Evolutionary conservation across 2,888 invertebrate genomes (phyloP), one percentile per base, ranked within the genome.

Genomic region (Homarus gammarus): DNA sequence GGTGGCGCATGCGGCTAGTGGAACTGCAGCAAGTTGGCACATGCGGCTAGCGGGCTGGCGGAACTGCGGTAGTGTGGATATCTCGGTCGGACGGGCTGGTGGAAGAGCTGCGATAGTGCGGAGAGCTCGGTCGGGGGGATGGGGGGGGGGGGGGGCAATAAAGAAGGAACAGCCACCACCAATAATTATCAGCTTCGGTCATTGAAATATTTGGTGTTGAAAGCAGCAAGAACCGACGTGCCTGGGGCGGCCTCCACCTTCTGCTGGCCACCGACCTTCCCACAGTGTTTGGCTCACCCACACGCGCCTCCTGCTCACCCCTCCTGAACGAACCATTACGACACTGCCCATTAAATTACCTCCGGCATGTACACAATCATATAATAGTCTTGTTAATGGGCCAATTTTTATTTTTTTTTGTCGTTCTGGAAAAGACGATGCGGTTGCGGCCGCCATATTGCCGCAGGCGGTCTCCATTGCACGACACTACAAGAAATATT

Each of bases 151-250:
- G n/a, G 70, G 78, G n/a, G 22, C 8, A 27, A 27, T 64, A 31
- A 40, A 31, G 68, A n/a, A 72, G 36, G 68, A 15, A 0, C 33
- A 27, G 72, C 38, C 8, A 31, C 12, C 18, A 38, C 40, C 84
- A 33, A 51, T 72, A 73, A 84, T 72, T 73, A 73, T 40, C 10
- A 22, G 31, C 31, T 38, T 49, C 2, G 56, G 73, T 84, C 56
- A 84, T 84, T 73, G 84, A 84, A 72, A 84, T 73, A 44, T 73
- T 51, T 51, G 36, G 84, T 73, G 84, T 73, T 84, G 84, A 81
- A 61, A 81, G 64, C 61, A 12, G 64, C 38, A 18, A 75, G 75
- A 44, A 40, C 36, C 75, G 27, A 10, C 75, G n/a, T 0, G 2
- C 15, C 36, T 72, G 18, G n/a, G n/a, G 73, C 12, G 73, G 15